phyloP scores from a whole-genome alignment of 2,888 invertebrate species.

The Glyphotaelius pellucidus region DNA sequence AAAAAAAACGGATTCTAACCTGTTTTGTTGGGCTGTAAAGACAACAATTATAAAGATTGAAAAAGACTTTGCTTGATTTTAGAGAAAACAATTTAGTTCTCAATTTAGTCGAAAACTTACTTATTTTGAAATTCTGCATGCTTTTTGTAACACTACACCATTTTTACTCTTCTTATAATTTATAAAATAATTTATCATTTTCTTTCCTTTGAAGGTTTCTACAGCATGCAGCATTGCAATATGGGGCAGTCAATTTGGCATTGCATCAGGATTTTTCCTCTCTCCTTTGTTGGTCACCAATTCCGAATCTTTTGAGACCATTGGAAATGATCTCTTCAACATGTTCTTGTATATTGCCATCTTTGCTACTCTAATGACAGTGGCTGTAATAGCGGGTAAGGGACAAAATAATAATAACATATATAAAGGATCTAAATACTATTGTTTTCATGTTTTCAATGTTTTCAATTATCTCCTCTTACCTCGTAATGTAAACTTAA shows the following conservation, averaged over 20 bases:
- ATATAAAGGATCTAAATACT: not conserved
- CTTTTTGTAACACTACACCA: no score
- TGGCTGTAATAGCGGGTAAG: slow-evolving; percentile 76
- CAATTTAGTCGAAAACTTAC: no score
- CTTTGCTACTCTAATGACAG: slow-evolving; percentile 77
- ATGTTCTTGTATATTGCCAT: slow-evolving; percentile 69
- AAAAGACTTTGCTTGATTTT: no score
- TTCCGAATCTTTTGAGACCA: slow-evolving; percentile 72
- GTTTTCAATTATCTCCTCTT: no score
- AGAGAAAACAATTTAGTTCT: no score
- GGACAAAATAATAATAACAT: slow-evolving; percentile 35
- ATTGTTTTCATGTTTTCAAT: not conserved
- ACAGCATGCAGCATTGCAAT: slow-evolving; percentile 85
- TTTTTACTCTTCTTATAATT: no score
- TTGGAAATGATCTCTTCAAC: slow-evolving; percentile 71
- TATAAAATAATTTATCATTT: not conserved
- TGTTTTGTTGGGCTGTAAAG: no score
- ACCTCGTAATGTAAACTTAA: no score
- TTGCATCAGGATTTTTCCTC: slow-evolving; percentile 83
- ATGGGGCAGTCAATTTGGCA: slow-evolving; percentile 85
- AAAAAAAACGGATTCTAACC: no score
- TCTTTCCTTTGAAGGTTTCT: slow-evolving; percentile 70
- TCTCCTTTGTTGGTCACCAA: slow-evolving; percentile 79
- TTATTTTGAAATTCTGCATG: no score
- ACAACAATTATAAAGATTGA: no score